Evolutionary conservation across 2,113 vertebrate genomes (phyloP).

Genomic region (Chloropsis hardwickii): DNA sequence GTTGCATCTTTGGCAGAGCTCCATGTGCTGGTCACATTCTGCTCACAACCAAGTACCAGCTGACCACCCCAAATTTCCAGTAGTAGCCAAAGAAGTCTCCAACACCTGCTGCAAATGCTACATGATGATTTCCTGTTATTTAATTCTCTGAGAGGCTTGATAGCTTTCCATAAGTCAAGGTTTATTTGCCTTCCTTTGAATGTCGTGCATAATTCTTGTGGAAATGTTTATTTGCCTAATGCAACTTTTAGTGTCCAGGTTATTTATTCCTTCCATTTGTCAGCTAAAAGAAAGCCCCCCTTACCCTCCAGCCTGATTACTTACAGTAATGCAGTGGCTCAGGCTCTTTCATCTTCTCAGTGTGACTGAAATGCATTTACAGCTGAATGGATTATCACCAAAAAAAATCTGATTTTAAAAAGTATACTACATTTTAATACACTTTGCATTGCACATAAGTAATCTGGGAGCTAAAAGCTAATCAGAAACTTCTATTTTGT

Average conservation of each 20-base stretch:
- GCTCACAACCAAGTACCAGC: neutral
- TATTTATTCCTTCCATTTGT: conserved; percentile 78
- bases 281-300: conserved; percentile 66
- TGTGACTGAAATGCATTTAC: conserved; percentile 12
- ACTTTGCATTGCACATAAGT: neutral
- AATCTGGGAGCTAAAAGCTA: neutral
- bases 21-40: neutral
- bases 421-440: neutral
- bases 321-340: conserved; percentile 50
- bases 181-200: conserved; percentile 77
- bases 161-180: conserved; percentile 73
- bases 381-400: neutral
- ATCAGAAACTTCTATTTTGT: neutral
- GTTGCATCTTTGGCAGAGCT: neutral
- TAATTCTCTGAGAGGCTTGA: conserved; percentile 70
- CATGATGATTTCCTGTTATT: conserved; percentile 70
- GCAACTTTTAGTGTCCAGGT: conserved; percentile 76
- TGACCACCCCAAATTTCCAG: neutral
- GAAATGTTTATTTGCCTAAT: conserved; percentile 84
- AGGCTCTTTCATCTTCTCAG: conserved; percentile 42
- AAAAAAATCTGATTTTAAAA: conserved; percentile 38
- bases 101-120: conserved; percentile 44
- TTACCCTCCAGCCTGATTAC: conserved; percentile 65
- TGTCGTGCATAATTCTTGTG: conserved; percentile 76
- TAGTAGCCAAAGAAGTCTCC: neutral